Evolutionary conservation across 2,113 vertebrate species (phyloP).

Genomic region (Chaetodon trifascialis): DNA sequence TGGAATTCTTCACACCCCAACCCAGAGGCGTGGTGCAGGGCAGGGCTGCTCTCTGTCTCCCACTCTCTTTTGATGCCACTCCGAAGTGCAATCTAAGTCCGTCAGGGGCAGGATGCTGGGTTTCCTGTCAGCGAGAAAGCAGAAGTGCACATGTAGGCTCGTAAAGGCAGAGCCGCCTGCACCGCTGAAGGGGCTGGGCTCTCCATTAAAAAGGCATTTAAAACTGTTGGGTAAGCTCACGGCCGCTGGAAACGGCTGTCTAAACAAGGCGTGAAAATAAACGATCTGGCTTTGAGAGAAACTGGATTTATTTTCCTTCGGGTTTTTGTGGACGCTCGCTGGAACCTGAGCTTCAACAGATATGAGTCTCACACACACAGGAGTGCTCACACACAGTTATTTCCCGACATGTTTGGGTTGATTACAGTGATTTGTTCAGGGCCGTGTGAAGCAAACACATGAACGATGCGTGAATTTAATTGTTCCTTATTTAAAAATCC

Average conservation of each 20-base stretch:
- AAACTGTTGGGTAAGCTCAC: slow-evolving; percentile 60
- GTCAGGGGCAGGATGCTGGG: slow-evolving; percentile 70
- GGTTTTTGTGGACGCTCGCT: slow-evolving; percentile 45
- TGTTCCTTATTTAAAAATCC: slow-evolving; percentile 30
- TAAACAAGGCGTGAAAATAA: slow-evolving; percentile 78
- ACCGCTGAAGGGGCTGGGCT: slow-evolving; percentile 29
- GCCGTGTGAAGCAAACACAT: neutral
- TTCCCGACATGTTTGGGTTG: slow-evolving; percentile 11
- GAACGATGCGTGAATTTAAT: neutral
- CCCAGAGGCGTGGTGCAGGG: slow-evolving; percentile 60
- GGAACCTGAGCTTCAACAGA: slow-evolving; percentile 54
- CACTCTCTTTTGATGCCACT: slow-evolving; percentile 61
- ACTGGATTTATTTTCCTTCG: slow-evolving; percentile 63
- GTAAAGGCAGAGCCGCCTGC: slow-evolving; percentile 51
- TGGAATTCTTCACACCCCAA: slow-evolving; percentile 61
- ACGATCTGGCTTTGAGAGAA: slow-evolving; percentile 49
- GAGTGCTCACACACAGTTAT: neutral
- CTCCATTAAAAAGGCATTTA: slow-evolving; percentile 69
- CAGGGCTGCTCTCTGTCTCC: slow-evolving; percentile 45
- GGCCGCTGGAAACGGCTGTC: slow-evolving; percentile 76
- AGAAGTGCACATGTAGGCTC: slow-evolving; percentile 53
- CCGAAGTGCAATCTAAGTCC: slow-evolving; percentile 45
- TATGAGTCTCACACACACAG: slow-evolving; percentile 1
- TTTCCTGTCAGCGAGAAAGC: slow-evolving; percentile 71
- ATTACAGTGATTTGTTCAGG: slow-evolving; percentile 29